These are phyloP conservation scores for Tapera naevia DNA, from an alignment of 2,797 vertebrate species.

Conservation along the genomic window DNA sequence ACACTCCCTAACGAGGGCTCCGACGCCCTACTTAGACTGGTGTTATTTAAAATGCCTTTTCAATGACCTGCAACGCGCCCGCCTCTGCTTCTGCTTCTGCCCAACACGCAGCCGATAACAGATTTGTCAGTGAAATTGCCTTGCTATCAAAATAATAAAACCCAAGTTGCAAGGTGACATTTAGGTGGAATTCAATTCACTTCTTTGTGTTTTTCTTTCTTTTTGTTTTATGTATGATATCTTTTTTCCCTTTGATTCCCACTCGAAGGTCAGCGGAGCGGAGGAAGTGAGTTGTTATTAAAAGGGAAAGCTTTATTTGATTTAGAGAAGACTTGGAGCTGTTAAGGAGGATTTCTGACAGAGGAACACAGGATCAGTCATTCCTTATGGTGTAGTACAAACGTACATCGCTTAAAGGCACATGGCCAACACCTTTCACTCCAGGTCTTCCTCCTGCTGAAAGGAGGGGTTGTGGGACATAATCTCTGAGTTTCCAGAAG, in stretches of 20 bases:
- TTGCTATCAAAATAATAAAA: conserved; percentile 59
- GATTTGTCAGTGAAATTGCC: conserved; percentile 51
- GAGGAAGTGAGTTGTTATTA: conserved; percentile 17
- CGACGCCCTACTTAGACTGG: not conserved
- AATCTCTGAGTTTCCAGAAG: not conserved
- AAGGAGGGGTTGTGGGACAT: not conserved
- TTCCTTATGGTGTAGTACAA: not conserved
- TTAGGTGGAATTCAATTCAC: conserved; percentile 57
- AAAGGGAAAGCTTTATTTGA: conserved; percentile 48
- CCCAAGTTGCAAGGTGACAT: conserved; percentile 59
- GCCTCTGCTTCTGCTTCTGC: conserved; percentile 1
- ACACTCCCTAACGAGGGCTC: not conserved
- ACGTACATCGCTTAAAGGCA: not conserved
- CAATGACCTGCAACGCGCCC: not conserved
- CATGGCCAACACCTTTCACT: not conserved
- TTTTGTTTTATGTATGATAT: conserved; percentile 55
- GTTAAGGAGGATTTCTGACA: conserved; percentile 19
- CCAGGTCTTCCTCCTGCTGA: not conserved
- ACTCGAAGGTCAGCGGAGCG: conserved; percentile 3
- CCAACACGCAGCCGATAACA: not conserved
- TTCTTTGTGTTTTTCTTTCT: conserved; percentile 16
- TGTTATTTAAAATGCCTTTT: not conserved
- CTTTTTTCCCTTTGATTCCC: conserved; percentile 46
- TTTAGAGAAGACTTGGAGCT: not conserved
- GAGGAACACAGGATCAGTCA: not conserved